phyloP scores from a whole-genome alignment of 2,113 vertebrate genomes.

The Actinemys pallida region DNA sequence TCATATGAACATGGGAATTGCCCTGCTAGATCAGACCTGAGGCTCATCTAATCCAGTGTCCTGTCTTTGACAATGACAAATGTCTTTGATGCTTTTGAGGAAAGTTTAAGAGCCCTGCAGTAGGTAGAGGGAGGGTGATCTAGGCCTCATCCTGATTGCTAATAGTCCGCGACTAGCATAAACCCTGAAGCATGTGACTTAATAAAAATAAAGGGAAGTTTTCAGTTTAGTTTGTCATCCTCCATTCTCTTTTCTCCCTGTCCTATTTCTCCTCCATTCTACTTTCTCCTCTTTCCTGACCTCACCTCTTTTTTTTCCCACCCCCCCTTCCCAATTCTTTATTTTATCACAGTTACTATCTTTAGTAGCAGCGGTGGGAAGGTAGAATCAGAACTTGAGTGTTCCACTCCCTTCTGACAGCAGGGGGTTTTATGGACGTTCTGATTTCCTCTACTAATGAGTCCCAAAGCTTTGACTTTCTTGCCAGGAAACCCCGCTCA shows the following conservation, averaged over 20 bases:
- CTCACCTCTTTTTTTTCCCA: background rate
- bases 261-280: background rate
- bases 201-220: background rate
- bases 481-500: background rate
- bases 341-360: background rate
- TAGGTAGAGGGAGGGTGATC: background rate
- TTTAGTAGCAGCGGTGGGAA: background rate
- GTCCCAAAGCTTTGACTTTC: background rate
- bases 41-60: background rate
- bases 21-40: accelerated
- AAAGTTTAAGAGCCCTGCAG: background rate
- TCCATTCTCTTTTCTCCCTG: background rate
- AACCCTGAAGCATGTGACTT: background rate
- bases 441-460: background rate
- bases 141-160: background rate
- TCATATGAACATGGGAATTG: background rate
- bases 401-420: background rate
- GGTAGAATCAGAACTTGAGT: background rate
- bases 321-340: background rate
- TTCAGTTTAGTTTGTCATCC: background rate
- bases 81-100: too few species aligned
- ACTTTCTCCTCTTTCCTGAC: background rate
- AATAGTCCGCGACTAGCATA: background rate
- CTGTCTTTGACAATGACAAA: background rate
- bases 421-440: background rate